Evolutionary conservation across 2,888 invertebrate species (phyloP), one percentile per base, ranked within the genome.

Genomic region (Allophyes oxyacanthae): DNA sequence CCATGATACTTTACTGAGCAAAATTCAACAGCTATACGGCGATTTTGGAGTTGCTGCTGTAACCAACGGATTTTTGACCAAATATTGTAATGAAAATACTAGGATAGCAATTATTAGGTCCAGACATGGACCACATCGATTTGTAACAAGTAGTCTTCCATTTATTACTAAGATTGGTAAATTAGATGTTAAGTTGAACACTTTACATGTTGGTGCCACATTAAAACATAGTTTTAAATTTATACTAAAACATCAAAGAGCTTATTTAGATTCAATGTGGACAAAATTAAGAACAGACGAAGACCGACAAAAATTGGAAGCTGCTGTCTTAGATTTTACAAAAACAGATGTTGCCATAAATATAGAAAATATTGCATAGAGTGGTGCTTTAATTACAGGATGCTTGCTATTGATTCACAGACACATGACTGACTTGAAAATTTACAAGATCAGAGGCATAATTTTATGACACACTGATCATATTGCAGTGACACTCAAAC

Each of bases 71-170:
- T 96, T 97, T 77, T 90, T 95, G 81, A 96, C 96, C 20, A 97
- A 97, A 91, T 97, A 98, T 88, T 97, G 97, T 80, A 97, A 97
- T 87, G 95, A 95, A 69, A 94, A 95, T 57, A 97, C 97, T 0
- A 95, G 95, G 89, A 96, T 97, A 73, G 97, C 96, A 0, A 94
- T 98, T 30, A 92, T 98, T 45, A 94, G 97, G 77, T 94, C 95
- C 13, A 91, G 97, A 46, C 97, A 97, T 83, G 97, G 97, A 0
- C 97, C 97, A 2, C 97, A 98, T 79, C 95, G 92, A 77, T 95
- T 96, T 84, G 93, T 97, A 0, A 92, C 96, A 0, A 96, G 96
- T 79, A 90, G 95, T 59, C 78, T 98, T 66, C 97, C 97, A 10
- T 94, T 96, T 72, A 94, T 97, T 46, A 96, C 94, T n/a, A 92